These are phyloP conservation scores for Amazona guildingii DNA, from an alignment of 2,113 vertebrate genomes.

Conservation along the genomic window DNA sequence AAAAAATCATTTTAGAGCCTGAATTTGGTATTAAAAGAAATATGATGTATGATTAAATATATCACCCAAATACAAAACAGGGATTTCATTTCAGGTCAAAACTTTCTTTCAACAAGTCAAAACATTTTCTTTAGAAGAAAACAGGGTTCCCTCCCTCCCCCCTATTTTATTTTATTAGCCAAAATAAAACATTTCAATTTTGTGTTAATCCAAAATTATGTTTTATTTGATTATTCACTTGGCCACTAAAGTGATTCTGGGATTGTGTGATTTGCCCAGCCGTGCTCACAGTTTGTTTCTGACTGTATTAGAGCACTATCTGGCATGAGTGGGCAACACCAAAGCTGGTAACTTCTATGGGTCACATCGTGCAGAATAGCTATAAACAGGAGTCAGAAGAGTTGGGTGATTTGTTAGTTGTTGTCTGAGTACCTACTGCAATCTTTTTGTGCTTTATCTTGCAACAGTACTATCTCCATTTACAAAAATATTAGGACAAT, in stretches of 20 bases:
- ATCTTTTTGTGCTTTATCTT: not conserved
- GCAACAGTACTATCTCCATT: not conserved
- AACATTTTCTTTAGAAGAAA: not conserved
- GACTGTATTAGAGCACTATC: not conserved
- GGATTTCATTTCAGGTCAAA: not conserved
- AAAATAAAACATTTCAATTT: not conserved
- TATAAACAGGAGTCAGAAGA: not conserved
- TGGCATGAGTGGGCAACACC: not conserved
- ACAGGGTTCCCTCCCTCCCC: accelerated
- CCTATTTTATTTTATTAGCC: not conserved
- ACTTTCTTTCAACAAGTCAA: not conserved
- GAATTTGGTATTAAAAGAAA: not conserved
- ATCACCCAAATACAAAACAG: not conserved
- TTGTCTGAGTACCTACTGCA: not conserved
- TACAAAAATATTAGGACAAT: not conserved
- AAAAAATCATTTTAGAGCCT: not conserved
- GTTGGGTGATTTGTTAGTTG: not conserved
- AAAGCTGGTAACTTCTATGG: not conserved
- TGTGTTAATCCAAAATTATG: not conserved
- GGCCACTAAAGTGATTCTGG: not conserved
- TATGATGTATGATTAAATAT: not conserved
- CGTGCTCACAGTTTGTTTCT: not conserved
- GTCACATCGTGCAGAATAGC: not conserved
- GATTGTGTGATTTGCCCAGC: not conserved
- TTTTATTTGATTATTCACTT: not conserved